A percentile compares a stretch with the other conserved stretches of the same genome.
phyloP scores from a whole-genome alignment of 1,140 invertebrate genomes.

The Drosophila athabasca region DNA sequence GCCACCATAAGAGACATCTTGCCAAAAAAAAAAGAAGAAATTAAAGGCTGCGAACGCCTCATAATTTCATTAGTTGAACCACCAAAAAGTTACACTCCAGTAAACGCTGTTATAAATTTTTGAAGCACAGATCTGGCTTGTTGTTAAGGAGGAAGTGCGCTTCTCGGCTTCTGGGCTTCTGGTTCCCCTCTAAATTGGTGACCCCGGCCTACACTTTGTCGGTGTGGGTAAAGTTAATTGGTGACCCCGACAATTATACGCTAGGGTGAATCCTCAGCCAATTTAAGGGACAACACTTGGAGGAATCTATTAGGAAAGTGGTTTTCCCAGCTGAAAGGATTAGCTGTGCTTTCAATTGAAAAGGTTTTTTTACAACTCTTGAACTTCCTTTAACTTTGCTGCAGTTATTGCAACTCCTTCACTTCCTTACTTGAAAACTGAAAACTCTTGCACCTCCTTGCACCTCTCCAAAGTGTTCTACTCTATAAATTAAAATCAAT shows the following conservation, averaged over 20 bases:
- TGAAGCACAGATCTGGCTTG: conserved; percentile 28
- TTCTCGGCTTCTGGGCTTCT: too few relatives aligned
- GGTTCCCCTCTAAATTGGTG: too few relatives aligned
- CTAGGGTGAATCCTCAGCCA: conserved; percentile 16
- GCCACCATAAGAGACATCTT: conserved; percentile 35
- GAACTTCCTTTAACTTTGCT: neutral
- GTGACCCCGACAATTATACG: conserved; percentile 49
- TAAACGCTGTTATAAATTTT: conserved; percentile 38
- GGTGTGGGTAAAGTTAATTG: conserved; percentile 36
- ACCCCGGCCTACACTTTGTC: too few relatives aligned
- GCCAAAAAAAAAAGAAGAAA: conserved; percentile 39
- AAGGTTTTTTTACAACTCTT: conserved; percentile 24
- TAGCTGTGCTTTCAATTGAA: conserved; percentile 24
- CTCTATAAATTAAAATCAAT: conserved; percentile 78
- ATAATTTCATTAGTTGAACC: conserved; percentile 55
- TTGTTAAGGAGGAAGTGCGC: conserved; percentile 4
- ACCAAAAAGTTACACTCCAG: conserved; percentile 49
- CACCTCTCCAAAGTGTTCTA: conserved; percentile 32
- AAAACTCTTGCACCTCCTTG: too few relatives aligned
- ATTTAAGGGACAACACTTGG: neutral
- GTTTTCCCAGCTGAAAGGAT: conserved; percentile 45
- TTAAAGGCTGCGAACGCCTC: conserved; percentile 35
- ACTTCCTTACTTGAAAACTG: too few relatives aligned
- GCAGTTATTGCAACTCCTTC: neutral
- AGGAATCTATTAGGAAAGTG: conserved; percentile 36